Percentiles rank a stretch among this genome's conserved stretches.
Conservation (phyloP, 35 echinoderm and acorn worm species). For the Lytechinus pictus region DNA sequence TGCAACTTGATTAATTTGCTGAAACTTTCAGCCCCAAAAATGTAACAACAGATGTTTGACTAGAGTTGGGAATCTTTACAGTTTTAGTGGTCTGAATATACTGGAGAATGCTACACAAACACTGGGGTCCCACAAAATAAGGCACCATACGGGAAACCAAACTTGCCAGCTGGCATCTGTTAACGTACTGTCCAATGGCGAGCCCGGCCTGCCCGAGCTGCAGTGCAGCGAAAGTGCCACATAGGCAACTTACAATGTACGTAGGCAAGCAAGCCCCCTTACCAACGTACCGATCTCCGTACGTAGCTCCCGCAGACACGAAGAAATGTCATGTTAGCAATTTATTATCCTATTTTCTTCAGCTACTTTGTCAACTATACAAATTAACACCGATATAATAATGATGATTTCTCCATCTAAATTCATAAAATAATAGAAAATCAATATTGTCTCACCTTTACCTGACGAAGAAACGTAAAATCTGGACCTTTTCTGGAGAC, state of each 20-base stretch:
- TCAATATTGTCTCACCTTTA: slow-evolving; percentile 27
- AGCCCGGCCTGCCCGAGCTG: not conserved
- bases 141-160: slow-evolving; percentile 51
- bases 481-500: slow-evolving; percentile 57
- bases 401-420: slow-evolving; percentile 35
- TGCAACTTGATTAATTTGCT: not conserved
- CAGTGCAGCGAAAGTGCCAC: slow-evolving; percentile 51
- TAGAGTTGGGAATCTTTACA: not conserved
- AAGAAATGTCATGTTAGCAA: slow-evolving; percentile 54
- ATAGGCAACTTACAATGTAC: slow-evolving; percentile 54
- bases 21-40: not conserved
- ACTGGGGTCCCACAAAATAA: not conserved
- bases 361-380: not conserved
- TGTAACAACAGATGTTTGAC: slow-evolving; percentile 9
- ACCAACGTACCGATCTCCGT: slow-evolving; percentile 11
- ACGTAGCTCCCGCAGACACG: slow-evolving; percentile 23
- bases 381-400: not conserved
- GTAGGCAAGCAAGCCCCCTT: slow-evolving; percentile 42
- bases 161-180: slow-evolving; percentile 53
- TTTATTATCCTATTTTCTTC: slow-evolving; percentile 40
- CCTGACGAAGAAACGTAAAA: slow-evolving; percentile 53
- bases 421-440: not conserved
- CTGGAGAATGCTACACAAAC: not conserved
- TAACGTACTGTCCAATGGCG: slow-evolving; percentile 30
- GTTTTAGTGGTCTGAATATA: not conserved